Percentiles rank a stretch among this genome's conserved stretches.
Evolutionary conservation across 2,113 vertebrate species (phyloP).

Genomic region (Merops nubicus): DNA sequence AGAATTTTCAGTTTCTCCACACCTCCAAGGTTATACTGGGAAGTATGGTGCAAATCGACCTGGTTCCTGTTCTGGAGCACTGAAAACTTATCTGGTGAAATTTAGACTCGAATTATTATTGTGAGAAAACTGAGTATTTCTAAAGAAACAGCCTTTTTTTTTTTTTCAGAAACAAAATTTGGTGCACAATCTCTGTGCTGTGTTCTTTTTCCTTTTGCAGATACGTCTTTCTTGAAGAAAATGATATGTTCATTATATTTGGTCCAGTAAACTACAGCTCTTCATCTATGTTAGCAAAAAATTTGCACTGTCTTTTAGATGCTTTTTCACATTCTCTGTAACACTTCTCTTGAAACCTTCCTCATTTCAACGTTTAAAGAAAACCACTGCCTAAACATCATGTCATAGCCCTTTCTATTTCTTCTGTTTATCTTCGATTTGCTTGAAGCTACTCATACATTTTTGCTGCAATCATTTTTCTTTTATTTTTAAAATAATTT

Average conservation of each 20-base stretch:
- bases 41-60: not conserved
- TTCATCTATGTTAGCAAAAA: not conserved
- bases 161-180: not conserved
- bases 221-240: not conserved
- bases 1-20: not conserved
- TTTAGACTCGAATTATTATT: not conserved
- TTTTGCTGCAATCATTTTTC: not conserved
- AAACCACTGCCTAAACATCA: not conserved
- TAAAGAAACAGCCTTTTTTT: not conserved
- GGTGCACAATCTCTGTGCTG: not conserved
- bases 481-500: not conserved
- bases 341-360: not conserved
- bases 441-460: not conserved
- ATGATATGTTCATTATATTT: not conserved
- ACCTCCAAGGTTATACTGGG: not conserved
- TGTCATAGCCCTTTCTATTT: not conserved
- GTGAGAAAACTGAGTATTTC: not conserved
- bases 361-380: not conserved
- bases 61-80: not conserved
- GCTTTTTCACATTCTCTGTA: not conserved
- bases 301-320: not conserved
- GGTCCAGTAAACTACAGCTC: not conserved
- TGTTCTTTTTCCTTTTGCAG: not conserved
- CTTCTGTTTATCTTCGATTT: not conserved
- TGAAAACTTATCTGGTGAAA: not conserved